Evolutionary conservation across 1,140 invertebrate species (phyloP).

Genomic region (Magallana gigas): DNA sequence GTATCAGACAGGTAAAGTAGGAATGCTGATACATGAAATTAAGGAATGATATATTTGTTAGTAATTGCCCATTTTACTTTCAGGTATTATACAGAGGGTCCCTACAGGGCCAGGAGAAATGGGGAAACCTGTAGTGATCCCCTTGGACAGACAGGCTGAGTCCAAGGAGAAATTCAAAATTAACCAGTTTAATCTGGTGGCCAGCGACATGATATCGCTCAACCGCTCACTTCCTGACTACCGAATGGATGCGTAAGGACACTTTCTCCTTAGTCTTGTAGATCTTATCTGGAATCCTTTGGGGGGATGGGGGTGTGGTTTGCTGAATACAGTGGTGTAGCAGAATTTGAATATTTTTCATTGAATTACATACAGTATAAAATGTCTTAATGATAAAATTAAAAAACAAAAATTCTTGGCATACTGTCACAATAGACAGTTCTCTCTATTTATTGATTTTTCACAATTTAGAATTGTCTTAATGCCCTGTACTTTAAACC

Average conservation of each 20-base stretch:
- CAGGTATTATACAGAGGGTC: conserved; percentile 40
- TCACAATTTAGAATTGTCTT: no score
- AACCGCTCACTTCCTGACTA: conserved; percentile 97
- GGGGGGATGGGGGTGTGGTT: neutral
- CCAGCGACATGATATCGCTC: conserved; percentile 97
- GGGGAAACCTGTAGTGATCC: conserved; percentile 92
- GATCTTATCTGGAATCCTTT: neutral
- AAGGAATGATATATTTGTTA: no score
- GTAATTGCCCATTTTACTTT: neutral
- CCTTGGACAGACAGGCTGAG: conserved; percentile 89
- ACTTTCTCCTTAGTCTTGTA: neutral
- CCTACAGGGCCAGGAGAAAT: conserved; percentile 86
- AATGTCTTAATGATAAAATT: no score
- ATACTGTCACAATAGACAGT: no score
- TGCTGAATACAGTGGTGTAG: neutral
- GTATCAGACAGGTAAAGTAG: no score
- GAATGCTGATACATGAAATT: no score
- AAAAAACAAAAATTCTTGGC: no score
- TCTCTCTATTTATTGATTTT: no score
- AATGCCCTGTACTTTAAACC: no score
- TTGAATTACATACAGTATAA: no score
- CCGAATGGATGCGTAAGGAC: conserved; percentile 90
- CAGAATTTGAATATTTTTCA: no score
- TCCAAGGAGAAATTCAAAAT: conserved; percentile 98
- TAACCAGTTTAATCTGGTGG: conserved; percentile 99